A percentile compares a stretch with the other conserved stretches of the same genome.
Conservation (phyloP, 2,113 vertebrate species). For the Leptobrachium leishanense region DNA sequence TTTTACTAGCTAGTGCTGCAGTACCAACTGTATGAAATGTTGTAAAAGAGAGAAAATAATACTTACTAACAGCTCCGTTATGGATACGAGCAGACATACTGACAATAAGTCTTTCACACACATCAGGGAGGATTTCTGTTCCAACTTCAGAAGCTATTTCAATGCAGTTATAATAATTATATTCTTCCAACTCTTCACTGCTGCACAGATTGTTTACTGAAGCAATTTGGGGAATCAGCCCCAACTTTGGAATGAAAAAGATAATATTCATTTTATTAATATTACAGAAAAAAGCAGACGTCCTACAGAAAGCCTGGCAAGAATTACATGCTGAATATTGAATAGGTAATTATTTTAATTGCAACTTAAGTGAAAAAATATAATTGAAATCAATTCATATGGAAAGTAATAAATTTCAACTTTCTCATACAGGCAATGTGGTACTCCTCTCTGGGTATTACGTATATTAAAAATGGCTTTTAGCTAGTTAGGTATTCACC, state of each 20-base stretch:
- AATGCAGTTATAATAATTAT: constrained; percentile 70
- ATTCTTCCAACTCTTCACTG: constrained; percentile 67
- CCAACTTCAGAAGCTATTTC: constrained; percentile 65
- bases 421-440: too few species aligned
- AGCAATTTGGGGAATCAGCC: constrained; percentile 74
- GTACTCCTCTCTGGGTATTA: too few species aligned
- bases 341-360: too few species aligned
- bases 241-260: constrained; percentile 66
- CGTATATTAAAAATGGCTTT: too few species aligned
- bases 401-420: too few species aligned
- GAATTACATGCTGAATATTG: too few species aligned
- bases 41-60: not conserved
- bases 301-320: too few species aligned
- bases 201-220: constrained; percentile 74
- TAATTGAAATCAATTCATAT: too few species aligned
- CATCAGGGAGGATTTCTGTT: constrained; percentile 59
- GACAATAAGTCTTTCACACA: constrained; percentile 66
- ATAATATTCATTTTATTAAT: not conserved
- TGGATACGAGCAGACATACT: constrained; percentile 81
- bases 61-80: constrained; percentile 74
- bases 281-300: not conserved
- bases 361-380: too few species aligned
- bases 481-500: too few species aligned
- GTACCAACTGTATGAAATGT: too few species aligned
- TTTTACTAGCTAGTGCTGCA: too few species aligned